Base-by-base conservation (phyloP, 2,797 vertebrate species). In the Coilia nasus region DNA sequence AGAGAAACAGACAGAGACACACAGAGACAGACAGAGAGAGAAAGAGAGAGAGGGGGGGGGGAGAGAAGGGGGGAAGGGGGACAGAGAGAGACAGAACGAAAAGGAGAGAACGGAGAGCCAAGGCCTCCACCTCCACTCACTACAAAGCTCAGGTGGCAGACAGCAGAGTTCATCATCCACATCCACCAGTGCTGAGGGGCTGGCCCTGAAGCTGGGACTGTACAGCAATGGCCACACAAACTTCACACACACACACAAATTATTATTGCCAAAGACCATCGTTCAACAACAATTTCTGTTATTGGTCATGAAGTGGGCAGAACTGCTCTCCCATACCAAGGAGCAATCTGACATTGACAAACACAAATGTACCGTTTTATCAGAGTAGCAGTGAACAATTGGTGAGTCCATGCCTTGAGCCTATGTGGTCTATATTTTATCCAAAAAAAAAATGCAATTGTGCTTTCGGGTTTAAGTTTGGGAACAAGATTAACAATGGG, bases 401-500 rank as follows among this genome's bases (percentile, higher is more conserved):
- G 15, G 28, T 35, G 1, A 35, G 64, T 31, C 67, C 31, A 21
- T 75, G 11, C 17, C 11, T 35, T 75, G 3, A 15, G 15, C 17
- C 71, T 78, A 21, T 41, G 19, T 78, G 28, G 64, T 21, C 15
- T 44, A 19, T 78, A 12, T 12, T 41, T 41, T 31, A 78, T 82
- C 82, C n/a, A n/a, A n/a, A n/a, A n/a, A n/a, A 85, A 88, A 85
- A 89, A 90, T 88, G 21, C 10, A 9, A 64, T 25, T 11, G 21
- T 25, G 25, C 25, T 28, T 64, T 11, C 12, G 10, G 9, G 23
- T 25, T 64, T 64, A 64, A n/a, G n/a, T 28, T 0, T 11, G 23
- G 60, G 60, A 28, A 59, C 19, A 6, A 1, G 19, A 59, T 19
- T 21, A 59, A 59, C 19, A 59, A 59, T 19, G 17, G 17, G 57